Conservation (phyloP, 2,113 vertebrate species). For the Apaloderma vittatum region DNA sequence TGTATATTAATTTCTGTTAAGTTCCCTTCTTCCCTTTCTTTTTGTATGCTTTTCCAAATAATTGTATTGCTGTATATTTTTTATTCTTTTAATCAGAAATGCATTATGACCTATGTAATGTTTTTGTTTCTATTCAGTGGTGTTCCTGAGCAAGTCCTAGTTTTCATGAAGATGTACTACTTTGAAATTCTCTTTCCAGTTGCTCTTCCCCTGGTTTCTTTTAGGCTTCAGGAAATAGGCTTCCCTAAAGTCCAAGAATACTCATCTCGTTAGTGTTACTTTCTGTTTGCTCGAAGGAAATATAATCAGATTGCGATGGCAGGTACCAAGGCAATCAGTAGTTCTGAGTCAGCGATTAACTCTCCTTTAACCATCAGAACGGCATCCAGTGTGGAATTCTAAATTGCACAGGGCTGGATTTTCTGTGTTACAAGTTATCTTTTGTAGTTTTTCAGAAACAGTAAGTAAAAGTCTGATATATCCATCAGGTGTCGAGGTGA, state of each 20-base stretch:
- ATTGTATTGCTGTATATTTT: neutral
- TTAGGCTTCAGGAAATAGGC: neutral
- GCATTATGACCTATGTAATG: neutral
- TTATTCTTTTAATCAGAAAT: neutral
- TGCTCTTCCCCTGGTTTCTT: neutral
- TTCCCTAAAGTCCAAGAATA: neutral
- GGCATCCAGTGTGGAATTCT: neutral
- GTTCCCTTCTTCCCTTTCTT: neutral
- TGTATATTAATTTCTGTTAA: neutral
- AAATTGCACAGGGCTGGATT: neutral
- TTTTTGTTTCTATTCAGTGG: neutral
- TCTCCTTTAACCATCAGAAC: neutral
- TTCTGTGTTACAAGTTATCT: neutral
- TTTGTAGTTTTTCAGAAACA: neutral
- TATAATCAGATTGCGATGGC: neutral
- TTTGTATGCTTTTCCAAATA: neutral
- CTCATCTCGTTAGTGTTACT: neutral
- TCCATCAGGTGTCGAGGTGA: neutral
- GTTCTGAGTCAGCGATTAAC: neutral
- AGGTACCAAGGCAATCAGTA: neutral
- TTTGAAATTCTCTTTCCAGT: neutral
- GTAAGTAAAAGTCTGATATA: neutral
- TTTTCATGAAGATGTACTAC: neutral
- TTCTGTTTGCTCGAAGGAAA: slow-evolving; percentile 15
- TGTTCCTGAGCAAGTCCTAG: neutral